Base-by-base conservation (phyloP, 2,888 invertebrate genomes). In the Agonopterix arenella region DNA sequence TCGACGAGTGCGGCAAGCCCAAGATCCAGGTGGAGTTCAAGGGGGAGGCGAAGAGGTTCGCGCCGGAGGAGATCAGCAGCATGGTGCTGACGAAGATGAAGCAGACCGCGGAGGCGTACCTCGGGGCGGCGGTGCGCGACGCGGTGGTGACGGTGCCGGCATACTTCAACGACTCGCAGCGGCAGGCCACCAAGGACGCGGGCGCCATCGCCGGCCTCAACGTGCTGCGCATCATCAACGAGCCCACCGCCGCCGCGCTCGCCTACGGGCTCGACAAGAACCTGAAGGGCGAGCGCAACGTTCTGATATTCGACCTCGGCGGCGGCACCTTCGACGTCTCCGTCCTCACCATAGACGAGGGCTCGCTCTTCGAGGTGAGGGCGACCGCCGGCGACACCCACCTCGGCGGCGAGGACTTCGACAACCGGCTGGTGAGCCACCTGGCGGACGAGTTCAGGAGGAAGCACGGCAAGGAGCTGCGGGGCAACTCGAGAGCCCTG, bases 271-370 rank as follows among this genome's bases (percentile, higher is more conserved):
- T 93, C 47, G 92, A 93, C 64, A 93, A 93, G 66, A 92, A 92
- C 64, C 78, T 92, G 9, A 91, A 91, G 66, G 92, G 93, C 9
- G 92, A 93, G 67, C 91, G 91, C 52, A 93, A 93, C 66, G 91
- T 93, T 1, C 72, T 93, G 43, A 93, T 93, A 60, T 93, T 93
- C 61, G 93, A 93, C 76, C 82, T 93, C 60, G 86, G 86, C 28
- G 96, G 96, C 59, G 96, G 95, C 44, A 96, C 95, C 46, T 96
- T 97, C 73, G 96, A 96, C 84, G 96, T 97, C 2, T 96, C 96
- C 47, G 93, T 96, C 58, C 81, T 96, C 44, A 92, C 94, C 45
- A 96, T 97, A 69, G 95, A 95, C 69, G 95, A 96, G 73, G 92
- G 95, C 0, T 92, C 92, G 1, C 73, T 93, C 56, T 94, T 94